phyloP scores from a whole-genome alignment of 1,140 invertebrate species.

The Lithobius niger region DNA sequence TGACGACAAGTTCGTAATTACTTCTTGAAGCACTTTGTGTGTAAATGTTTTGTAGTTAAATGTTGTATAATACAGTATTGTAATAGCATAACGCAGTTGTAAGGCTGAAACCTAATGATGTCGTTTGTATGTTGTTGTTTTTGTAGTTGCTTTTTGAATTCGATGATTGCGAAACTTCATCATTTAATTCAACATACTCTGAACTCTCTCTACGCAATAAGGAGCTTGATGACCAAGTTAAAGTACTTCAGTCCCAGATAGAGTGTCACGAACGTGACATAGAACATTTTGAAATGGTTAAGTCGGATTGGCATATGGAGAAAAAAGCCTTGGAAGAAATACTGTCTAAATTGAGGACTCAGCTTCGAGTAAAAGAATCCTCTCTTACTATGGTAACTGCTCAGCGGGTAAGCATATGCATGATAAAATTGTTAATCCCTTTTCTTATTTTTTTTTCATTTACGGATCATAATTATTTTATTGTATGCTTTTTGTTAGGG shows the following conservation, averaged over 20 bases:
- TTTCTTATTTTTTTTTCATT: neutral
- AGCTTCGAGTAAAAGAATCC: conserved; percentile 23
- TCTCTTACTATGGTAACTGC: conserved; percentile 19
- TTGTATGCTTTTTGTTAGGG: neutral
- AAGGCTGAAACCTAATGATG: too few relatives aligned
- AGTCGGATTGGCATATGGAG: conserved; percentile 5
- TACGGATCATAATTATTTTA: neutral
- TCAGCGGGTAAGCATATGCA: conserved; percentile 17
- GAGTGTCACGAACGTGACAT: conserved; percentile 1
- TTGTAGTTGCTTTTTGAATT: neutral
- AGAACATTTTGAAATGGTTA: conserved; percentile 8
- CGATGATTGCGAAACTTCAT: conserved; percentile 4
- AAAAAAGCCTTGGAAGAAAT: neutral
- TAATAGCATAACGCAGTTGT: too few relatives aligned
- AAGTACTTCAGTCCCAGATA: neutral
- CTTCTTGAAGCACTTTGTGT: neutral
- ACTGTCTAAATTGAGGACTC: conserved; percentile 21
- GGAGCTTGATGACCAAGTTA: conserved; percentile 4
- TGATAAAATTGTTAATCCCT: neutral
- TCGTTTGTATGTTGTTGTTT: neutral
- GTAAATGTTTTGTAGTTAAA: neutral
- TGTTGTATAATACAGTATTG: neutral
- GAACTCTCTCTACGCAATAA: conserved; percentile 1
- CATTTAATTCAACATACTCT: neutral
- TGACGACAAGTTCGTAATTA: neutral